Percentiles rank a stretch among this genome's conserved stretches.
Conservation (phyloP, 2,797 vertebrate species). For the Ispidina lecontei region DNA sequence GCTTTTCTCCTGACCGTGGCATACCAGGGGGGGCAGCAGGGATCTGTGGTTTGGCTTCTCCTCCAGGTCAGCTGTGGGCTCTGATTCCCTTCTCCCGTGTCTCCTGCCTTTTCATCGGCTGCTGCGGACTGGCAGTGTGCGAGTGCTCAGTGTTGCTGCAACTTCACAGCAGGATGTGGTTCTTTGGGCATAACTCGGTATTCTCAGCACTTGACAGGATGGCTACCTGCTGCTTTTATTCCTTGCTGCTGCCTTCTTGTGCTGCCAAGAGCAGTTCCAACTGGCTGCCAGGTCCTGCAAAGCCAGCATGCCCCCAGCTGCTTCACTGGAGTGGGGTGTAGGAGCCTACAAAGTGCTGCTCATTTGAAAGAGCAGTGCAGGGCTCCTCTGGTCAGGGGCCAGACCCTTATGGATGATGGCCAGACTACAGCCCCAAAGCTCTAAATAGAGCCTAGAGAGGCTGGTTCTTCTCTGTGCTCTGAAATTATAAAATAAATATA, state of each 20-base stretch:
- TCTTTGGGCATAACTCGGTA: neutral
- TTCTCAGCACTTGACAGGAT: neutral
- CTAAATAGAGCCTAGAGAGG: neutral
- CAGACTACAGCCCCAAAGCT: neutral
- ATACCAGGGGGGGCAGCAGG: neutral
- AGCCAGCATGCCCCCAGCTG: neutral
- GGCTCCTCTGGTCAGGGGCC: neutral
- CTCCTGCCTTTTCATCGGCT: neutral
- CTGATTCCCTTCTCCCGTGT: neutral
- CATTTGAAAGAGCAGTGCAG: neutral
- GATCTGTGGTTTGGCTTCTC: neutral
- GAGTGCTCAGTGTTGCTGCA: fast-evolving
- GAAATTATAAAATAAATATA: neutral
- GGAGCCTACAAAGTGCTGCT: neutral
- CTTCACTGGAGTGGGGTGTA: fast-evolving
- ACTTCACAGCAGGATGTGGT: neutral
- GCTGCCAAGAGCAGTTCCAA: neutral
- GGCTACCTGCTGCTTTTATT: neutral
- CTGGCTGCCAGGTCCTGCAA: neutral
- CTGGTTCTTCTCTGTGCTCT: neutral
- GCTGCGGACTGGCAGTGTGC: fast-evolving
- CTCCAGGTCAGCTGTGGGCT: neutral
- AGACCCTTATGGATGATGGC: neutral
- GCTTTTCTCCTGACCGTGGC: neutral
- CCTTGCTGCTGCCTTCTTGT: fast-evolving